Evolutionary conservation across 2,888 invertebrate genomes (phyloP).

Genomic region (Platerodrilus igneus): DNA sequence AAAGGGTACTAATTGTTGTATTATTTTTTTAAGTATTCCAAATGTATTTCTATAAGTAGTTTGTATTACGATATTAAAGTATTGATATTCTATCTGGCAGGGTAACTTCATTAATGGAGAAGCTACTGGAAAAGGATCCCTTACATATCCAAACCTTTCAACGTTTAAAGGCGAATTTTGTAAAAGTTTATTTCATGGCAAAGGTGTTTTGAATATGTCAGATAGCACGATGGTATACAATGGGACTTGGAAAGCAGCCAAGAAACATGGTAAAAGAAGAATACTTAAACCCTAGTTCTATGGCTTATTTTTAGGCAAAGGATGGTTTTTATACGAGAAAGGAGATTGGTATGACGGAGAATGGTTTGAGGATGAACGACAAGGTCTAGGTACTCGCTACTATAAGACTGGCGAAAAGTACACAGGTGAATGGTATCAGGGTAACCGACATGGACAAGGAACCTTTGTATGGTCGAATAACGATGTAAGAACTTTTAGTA

Average conservation of each 20-base stretch:
- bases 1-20: too few species aligned
- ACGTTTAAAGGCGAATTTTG: slow-evolving; percentile 58
- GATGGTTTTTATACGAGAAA: slow-evolving; percentile 41
- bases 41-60: not conserved
- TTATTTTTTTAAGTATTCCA: too few species aligned
- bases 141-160: slow-evolving; percentile 54
- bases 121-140: slow-evolving; percentile 53
- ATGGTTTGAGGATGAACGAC: slow-evolving; percentile 43
- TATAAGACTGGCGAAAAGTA: slow-evolving; percentile 55
- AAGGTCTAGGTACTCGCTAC: slow-evolving; percentile 53
- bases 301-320: slow-evolving; percentile 33
- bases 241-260: slow-evolving; percentile 46
- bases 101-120: slow-evolving; percentile 56
- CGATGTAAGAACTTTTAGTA: slow-evolving; percentile 52
- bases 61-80: not conserved
- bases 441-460: slow-evolving; percentile 54
- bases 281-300: not conserved
- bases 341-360: slow-evolving; percentile 47
- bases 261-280: slow-evolving; percentile 39
- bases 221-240: slow-evolving; percentile 38
- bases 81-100: too few species aligned
- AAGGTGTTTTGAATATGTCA: slow-evolving; percentile 39
- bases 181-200: slow-evolving; percentile 52
- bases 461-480: slow-evolving; percentile 59
- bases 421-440: slow-evolving; percentile 54